Base-by-base conservation (phyloP, 2,888 invertebrate species). In the Drosophila mimica region DNA sequence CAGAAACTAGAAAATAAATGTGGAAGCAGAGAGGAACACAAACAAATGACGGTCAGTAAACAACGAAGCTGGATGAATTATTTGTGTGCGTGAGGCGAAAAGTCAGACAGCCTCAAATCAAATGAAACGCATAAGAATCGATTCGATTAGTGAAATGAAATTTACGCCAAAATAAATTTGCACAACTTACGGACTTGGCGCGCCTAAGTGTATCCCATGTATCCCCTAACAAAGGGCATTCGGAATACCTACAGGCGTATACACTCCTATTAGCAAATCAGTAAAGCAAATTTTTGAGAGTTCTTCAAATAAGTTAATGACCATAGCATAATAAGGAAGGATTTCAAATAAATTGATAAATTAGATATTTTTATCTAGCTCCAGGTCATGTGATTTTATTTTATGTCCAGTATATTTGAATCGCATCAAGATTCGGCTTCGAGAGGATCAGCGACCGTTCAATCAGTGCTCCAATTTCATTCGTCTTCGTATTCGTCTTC, bases 111-210 rank as follows among this genome's bases (percentile, higher is more conserved):
- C 38, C 70, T 65, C 72, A 85, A 88, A 82, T 76, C 89, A 89
- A 89, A 84, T 84, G 79, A 79, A 84, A 87, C 84, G 84, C 88
- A 84, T 89, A 82, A 82, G 89, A 87, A 87, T 89, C 86, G 89
- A 87, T 87, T 87, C 88, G 86, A 87, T 87, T 89, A 87, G 89
- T 87, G 74, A 84, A 87, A 89, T 87, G 88, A 87, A 89, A 89
- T 87, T 87, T 84, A 89, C 84, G 89, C 81, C 89, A 87, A 89
- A 89, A 87, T 89, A 87, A 84, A 87, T 89, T 89, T 89, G 75
- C 79, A 66, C 80, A 77, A 87, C 88, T 89, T 87, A 81, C 84
- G 59, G 74, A 81, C 74, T 82, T 89, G 76, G 76, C 80, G 78
- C 84, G 80, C 84, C 78, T 75, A 82, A 84, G 73, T 82, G 80